Base-by-base conservation (phyloP, 2,113 vertebrate species). In the Numenius arquata region DNA sequence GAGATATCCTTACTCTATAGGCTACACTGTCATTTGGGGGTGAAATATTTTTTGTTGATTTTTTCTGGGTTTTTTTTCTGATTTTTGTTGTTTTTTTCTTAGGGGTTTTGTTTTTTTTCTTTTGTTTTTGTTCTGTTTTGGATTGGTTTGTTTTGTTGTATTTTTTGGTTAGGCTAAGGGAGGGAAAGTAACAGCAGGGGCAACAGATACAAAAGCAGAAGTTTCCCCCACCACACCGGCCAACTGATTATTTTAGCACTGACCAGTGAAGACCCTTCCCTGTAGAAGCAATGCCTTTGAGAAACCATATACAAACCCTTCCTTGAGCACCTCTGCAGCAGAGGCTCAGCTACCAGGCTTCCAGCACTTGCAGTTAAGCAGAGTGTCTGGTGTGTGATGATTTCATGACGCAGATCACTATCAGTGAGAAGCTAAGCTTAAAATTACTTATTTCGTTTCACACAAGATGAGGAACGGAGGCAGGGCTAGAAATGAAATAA, bases 391-490 rank as follows among this genome's bases (percentile, higher is more conserved):
- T 89, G 77, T 43, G 77, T 89, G 91, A 94, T 85, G 88, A 89
- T 97, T 96, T 89, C 5, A 3, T 93, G 88, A 93, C 10, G 11
- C 52, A 92, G 96, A 96, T 97, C 85, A 34, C 79, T 93, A 90
- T 89, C 36, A 2, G 75, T 20, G 70, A 97, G 92, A 87, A 88
- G 87, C 86, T 97, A 92, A 96, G 90, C 90, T 43, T 75, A 94
- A 97, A 97, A 97, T 97, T 82, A 91, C 86, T 96, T 94, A 85
- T 75, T 90, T 75, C n/a, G 1, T 91, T 91, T 93, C 85, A 71
- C 47, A 34, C 66, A 95, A 74, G 81, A 86, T n/a, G 30, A 66
- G 36, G 77, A 95, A 91, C 61, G 50, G 40, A 94, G 85, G 76
- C 45, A 72, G 59, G 52, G 45, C 47, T 87, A 70, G 65, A 86